Conservation (phyloP, 37 sponge, comb jelly and placozoan genomes). For the Amphimedon queenslandica region DNA sequence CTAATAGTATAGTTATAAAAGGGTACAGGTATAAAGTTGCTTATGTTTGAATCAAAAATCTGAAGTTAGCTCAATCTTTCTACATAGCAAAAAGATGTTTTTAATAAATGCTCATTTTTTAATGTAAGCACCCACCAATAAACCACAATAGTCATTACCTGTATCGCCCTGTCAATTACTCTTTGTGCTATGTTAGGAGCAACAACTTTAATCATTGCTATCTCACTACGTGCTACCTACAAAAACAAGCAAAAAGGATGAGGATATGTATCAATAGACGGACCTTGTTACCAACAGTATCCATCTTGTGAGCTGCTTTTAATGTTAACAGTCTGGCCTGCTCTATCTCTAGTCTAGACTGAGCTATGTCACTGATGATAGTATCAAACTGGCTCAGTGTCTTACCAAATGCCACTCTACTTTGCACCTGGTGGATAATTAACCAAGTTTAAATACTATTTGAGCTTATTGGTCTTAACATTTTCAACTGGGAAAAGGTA, state of each 20-base stretch:
- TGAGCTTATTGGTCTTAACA: no score
- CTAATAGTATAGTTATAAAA: neutral
- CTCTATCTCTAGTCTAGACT: constrained; percentile 76
- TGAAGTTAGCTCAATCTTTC: neutral
- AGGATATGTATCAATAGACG: neutral
- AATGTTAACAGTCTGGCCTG: constrained; percentile 82
- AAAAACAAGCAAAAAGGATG: neutral
- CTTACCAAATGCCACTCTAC: constrained; percentile 72
- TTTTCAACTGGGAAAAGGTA: no score
- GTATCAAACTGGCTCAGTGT: constrained; percentile 52
- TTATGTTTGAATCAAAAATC: neutral
- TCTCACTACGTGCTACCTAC: constrained; percentile 61
- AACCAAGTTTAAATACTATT: no score
- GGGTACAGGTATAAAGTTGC: no score
- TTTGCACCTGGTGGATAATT: constrained; percentile 39
- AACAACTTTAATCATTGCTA: constrained; percentile 88
- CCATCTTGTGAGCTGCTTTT: constrained; percentile 83
- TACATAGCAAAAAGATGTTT: neutral
- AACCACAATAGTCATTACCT: no score
- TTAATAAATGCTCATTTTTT: no score
- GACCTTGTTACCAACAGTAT: constrained; percentile 71
- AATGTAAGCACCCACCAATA: no score
- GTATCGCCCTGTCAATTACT: constrained; percentile 86
- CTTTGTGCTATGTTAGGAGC: constrained; percentile 73
- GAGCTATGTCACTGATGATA: constrained; percentile 61